These are phyloP conservation scores for Microplitis manilae DNA, from an alignment of 2,888 invertebrate genomes.

Conservation along the genomic window DNA sequence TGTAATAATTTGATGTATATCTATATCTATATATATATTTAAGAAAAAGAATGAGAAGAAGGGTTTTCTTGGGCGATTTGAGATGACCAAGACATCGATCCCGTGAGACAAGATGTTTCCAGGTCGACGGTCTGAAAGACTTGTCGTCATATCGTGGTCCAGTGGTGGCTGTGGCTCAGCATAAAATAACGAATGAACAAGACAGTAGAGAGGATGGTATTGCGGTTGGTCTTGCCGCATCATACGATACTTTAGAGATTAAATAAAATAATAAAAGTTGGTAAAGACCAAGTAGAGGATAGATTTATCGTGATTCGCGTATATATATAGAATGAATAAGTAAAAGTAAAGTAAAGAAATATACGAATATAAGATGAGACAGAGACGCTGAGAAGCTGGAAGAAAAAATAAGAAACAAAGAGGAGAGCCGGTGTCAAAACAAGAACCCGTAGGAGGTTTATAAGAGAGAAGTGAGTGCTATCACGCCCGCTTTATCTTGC, in stretches of 20 bases:
- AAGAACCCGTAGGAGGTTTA: slow-evolving; percentile 48
- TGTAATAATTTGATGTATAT: background rate
- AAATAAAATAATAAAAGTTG: slow-evolving; percentile 16
- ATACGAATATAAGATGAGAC: slow-evolving; percentile 21
- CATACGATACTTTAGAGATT: slow-evolving; percentile 39
- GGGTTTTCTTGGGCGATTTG: slow-evolving; percentile 46
- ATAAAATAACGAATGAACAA: slow-evolving; percentile 27
- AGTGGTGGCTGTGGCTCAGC: background rate
- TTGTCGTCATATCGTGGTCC: slow-evolving; percentile 27
- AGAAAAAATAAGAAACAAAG: slow-evolving; percentile 29
- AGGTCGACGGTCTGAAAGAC: slow-evolving; percentile 42
- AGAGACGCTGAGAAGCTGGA: slow-evolving; percentile 24
- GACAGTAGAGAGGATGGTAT: slow-evolving; percentile 8
- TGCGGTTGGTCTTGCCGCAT: slow-evolving; percentile 39
- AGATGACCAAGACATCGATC: slow-evolving; percentile 48
- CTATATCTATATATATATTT: background rate
- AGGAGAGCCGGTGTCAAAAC: slow-evolving; percentile 40
- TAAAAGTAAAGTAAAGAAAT: slow-evolving; percentile 14
- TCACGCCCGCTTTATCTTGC: slow-evolving; percentile 43
- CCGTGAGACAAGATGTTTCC: slow-evolving; percentile 52
- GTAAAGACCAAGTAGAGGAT: slow-evolving; percentile 10
- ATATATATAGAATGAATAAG: slow-evolving; percentile 6
- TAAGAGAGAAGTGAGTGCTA: slow-evolving; percentile 38
- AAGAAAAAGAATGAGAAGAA: slow-evolving; percentile 4
- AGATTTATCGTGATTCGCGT: background rate